Evolutionary conservation across 37 sponge, comb jelly and placozoan species (phyloP), one percentile per base, ranked within the genome.

Genomic region (Eunapius fragilis): DNA sequence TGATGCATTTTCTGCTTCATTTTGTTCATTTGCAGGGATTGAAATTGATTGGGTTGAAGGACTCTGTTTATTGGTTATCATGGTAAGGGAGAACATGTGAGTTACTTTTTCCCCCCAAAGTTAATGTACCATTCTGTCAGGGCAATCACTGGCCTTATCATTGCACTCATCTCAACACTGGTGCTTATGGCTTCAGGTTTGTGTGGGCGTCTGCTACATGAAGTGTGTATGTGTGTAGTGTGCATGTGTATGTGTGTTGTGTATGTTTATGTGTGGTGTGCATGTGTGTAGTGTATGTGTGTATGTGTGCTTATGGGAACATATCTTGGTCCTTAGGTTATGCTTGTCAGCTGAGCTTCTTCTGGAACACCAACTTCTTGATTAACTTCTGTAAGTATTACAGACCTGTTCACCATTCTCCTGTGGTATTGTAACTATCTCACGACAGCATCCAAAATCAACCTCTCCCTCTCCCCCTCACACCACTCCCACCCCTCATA

Each of bases 1-100:
- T 9, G 6, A 41, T 6, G 6, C 41, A 41, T 6, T 41, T 6
- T 41, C 41, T 9, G 6, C 3, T 41, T 3, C 41, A 41, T 41
- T 41, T 41, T 41, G 3, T 6, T 72, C 41, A 28, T 50, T 25
- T 35, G 19, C 48, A 93, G 84, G 95, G 95, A 13, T 67, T 94
- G 77, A 94, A 94, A 73, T 71, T 94, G 23, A 88, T 91, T 79
- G 95, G 95, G 9, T 70, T 94, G 77, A 94, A 94, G 77, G 95
- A 94, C 71, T 94, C 95, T 34, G 72, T 91, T 38, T 94, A 94
- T 72, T 94, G 95, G 95, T 34, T 85, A 22, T 84, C 95, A 74
- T 94, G 95, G 95, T 94, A 67, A 72, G 90, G 49, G 69, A 32
- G 3, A 49, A 19, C 50, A 30, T 24, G 27, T 86, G 80, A n/a